Evolutionary conservation across 30 jellyfish, hydroid and myxozoan genomes (phyloP).

Genomic region (Aurelia sp.): DNA sequence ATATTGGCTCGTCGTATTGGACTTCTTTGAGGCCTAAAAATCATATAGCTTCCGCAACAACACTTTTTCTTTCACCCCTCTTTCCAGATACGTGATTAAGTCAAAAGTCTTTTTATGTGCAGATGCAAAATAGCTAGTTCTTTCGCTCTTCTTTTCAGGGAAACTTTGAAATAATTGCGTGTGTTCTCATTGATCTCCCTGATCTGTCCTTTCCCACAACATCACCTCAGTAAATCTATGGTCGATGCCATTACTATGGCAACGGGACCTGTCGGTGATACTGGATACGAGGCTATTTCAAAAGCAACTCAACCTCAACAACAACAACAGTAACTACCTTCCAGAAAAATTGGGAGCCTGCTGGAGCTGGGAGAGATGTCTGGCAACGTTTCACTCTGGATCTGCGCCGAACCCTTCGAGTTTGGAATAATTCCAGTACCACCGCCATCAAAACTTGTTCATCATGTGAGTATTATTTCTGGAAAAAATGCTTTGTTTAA

Average conservation of each 20-base stretch:
- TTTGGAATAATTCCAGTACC: constrained; percentile 94
- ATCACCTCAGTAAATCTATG: background rate
- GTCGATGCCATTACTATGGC: background rate
- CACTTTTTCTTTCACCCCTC: no score
- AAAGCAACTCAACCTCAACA: constrained; percentile 1
- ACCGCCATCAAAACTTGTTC: constrained; percentile 93
- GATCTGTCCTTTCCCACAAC: background rate
- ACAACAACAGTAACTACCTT: background rate
- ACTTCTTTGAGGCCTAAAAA: no score
- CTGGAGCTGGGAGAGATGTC: no score
- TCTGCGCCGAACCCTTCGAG: constrained; percentile 95
- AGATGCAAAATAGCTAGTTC: no score
- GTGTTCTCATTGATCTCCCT: background rate
- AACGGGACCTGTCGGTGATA: background rate
- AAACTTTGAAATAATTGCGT: background rate
- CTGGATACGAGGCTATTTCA: background rate
- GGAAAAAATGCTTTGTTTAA: background rate
- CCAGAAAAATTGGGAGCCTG: no score
- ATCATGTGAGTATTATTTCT: constrained; percentile 82
- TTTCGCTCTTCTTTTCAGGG: background rate
- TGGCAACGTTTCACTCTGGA: constrained; percentile 79
- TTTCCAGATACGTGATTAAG: no score
- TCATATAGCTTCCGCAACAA: no score
- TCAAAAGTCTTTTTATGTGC: no score
- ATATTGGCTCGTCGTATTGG: no score